phyloP scores from a whole-genome alignment of 2,797 vertebrate genomes.

The Phataginus tricuspis region DNA sequence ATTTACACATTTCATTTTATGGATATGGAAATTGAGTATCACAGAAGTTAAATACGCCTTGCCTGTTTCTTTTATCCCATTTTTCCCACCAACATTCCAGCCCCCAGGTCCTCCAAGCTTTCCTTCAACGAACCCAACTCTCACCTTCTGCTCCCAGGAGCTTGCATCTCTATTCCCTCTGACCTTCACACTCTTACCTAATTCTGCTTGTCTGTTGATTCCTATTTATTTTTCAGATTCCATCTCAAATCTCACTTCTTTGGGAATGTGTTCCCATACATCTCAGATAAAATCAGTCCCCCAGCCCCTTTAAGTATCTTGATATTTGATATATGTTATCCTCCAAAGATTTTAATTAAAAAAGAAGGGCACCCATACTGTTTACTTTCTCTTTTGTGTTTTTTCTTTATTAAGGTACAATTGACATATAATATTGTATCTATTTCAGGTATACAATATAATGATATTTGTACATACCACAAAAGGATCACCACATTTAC shows the following conservation, averaged over 20 bases:
- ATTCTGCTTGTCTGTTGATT: not conserved
- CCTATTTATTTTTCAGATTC: not conserved
- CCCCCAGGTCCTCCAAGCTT: not conserved
- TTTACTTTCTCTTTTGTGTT: too few species aligned
- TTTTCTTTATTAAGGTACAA: too few species aligned
- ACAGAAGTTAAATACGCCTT: not conserved
- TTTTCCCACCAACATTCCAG: not conserved
- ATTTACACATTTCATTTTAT: not conserved
- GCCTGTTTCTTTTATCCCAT: not conserved
- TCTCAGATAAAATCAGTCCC: not conserved
- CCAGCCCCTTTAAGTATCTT: not conserved
- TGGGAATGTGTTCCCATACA: not conserved
- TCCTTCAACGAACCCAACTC: not conserved
- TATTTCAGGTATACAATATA: too few species aligned
- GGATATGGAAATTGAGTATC: not conserved
- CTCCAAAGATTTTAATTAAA: constrained; percentile 12
- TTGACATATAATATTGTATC: too few species aligned
- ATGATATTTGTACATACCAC: too few species aligned
- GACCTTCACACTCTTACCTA: not conserved
- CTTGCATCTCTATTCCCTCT: not conserved
- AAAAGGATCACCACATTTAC: too few species aligned
- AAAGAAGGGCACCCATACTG: not conserved
- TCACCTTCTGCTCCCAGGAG: not conserved
- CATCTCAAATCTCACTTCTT: not conserved
- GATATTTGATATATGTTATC: not conserved